Base-by-base conservation (phyloP, 2,113 vertebrate genomes). In the Corythaixoides concolor region DNA sequence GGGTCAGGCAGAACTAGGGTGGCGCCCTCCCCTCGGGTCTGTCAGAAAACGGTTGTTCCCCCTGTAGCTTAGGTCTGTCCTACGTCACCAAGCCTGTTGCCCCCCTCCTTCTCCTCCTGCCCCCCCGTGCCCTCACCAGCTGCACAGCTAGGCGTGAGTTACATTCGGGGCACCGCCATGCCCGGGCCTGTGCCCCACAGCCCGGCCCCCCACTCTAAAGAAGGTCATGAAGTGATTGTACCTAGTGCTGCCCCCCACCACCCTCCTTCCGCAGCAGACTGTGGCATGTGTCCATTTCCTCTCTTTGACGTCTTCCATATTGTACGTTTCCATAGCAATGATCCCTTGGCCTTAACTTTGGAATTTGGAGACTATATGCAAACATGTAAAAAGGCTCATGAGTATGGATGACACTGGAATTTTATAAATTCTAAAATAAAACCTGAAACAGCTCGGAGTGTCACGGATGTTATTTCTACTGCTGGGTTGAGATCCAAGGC, bases 361-460 rank as follows among this genome's bases (percentile, higher is more conserved):
- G 98, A 98, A 98, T 97, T 98, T 97, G 98, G 99, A 99, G 98
- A 98, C 98, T 98, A 99, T 99, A 99, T 99, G 99, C 99, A 99
- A 99, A 98, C 98, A 95, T 98, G 97, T 98, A 97, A 97, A 98
- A 98, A 99, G 98, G 98, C 98, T 98, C 97, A 94, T 98, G 98
- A 98, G 93, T 97, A 95, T 97, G 99, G 99, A 98, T 98, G 98
- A 99, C 98, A 99, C 99, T 99, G 99, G 99, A 99, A 99, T 99
- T 98, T 98, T 99, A 99, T 99, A 98, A 98, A 99, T 99, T 99
- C 99, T 99, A 98, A 99, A 99, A 97, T 98, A 99, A 98, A 99
- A 96, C 95, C 98, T 96, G 53, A 97, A 98, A 98, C 87, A 93
- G 91, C 94, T 95, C 47, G 33, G 32, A 33, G 85, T 85, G 90